These are phyloP conservation scores for Oscheius myriophilus DNA, from an alignment of 2,888 invertebrate species.

Conservation along the genomic window DNA sequence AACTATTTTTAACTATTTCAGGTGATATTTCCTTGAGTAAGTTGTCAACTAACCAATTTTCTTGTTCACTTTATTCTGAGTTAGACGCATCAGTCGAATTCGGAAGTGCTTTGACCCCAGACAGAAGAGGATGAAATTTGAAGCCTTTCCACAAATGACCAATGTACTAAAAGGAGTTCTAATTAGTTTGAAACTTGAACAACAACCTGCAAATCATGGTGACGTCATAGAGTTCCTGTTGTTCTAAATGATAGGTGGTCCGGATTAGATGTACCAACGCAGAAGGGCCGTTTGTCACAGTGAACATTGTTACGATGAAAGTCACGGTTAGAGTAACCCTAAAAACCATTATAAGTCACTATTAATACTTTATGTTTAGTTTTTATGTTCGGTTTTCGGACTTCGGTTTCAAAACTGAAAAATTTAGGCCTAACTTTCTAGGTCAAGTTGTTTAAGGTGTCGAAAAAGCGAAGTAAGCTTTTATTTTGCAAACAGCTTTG, in stretches of 20 bases:
- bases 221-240: slow-evolving; percentile 47
- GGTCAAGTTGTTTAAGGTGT: too few relatives aligned
- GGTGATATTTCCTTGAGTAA: background rate
- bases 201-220: slow-evolving; percentile 59
- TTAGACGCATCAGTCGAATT: slow-evolving; percentile 59
- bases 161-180: slow-evolving; percentile 52
- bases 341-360: background rate
- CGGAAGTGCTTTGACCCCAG: slow-evolving; percentile 69
- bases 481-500: too few relatives aligned
- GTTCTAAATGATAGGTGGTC: slow-evolving; percentile 34
- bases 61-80: slow-evolving; percentile 65
- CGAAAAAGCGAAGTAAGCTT: too few relatives aligned
- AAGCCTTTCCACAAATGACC: slow-evolving; percentile 68
- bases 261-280: slow-evolving; percentile 58
- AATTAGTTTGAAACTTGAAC: background rate
- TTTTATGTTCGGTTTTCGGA: too few relatives aligned
- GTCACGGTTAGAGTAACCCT: slow-evolving; percentile 68
- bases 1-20: background rate
- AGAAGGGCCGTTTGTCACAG: slow-evolving; percentile 68
- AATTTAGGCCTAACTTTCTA: too few relatives aligned
- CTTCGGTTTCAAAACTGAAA: too few relatives aligned
- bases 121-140: slow-evolving; percentile 69
- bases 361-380: too few relatives aligned
- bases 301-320: slow-evolving; percentile 69
- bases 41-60: slow-evolving; percentile 58